Evolutionary conservation across 2,113 vertebrate genomes (phyloP), one percentile per base, ranked within the genome.

Genomic region (Murina feae): DNA sequence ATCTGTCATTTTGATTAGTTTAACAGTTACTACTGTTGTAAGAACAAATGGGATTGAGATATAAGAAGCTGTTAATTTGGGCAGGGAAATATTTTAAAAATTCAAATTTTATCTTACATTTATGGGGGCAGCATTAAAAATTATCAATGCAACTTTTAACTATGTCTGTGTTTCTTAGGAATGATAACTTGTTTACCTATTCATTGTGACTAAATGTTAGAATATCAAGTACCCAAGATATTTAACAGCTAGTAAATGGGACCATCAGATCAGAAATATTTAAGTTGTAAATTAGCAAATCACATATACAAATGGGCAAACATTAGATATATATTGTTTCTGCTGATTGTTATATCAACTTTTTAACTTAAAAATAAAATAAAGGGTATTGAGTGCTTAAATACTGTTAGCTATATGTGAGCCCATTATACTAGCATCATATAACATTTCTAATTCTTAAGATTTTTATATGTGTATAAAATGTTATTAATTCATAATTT

Each of bases 41-140:
- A 89, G 35, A 42, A 86, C 12, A 90, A 92, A 66, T 49, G 53
- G 30, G 25, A 93, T 25, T 90, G 16, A 87, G 80, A 81, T 60
- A 85, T 18, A 91, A 92, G 65, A 66, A 93, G 14, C 78, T 5
- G 30, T 82, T 95, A 93, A 74, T 89, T 74, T 94, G 80, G 74
- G 21, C 47, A n/a, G n/a, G n/a, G n/a, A n/a, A n/a, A n/a, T 63
- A 89, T 81, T 95, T 93, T 96, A 87, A 95, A 69, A 95, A 69
- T 83, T 89, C 60, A 93, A 92, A 76, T 68, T 80, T 85, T 88
- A 92, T 81, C 51, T 93, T 93, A 79, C 9, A 89, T 95, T 97
- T 95, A 86, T 93, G 89, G 83, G 95, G 90, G 95, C 86, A 96
- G 96, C 92, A 94, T 96, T 97, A 88, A 94, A 95, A 94, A 37